Percentiles rank a stretch among this genome's conserved stretches.
Conservation (phyloP, 2,888 invertebrate genomes). For the Drosophila helvetica region DNA sequence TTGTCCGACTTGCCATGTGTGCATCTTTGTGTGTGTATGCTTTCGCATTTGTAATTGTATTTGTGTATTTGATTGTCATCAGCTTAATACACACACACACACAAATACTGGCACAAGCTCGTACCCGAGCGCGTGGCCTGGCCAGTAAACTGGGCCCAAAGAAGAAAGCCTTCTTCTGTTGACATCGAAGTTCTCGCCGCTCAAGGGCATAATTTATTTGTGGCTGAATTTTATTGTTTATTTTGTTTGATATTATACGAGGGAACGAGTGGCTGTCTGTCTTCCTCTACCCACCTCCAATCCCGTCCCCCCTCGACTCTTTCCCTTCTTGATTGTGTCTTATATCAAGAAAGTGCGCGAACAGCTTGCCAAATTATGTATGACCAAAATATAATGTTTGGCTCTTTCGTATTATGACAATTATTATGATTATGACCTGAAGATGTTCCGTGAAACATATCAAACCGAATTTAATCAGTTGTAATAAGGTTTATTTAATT, state of each 20-base stretch:
- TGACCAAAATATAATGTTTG: slow-evolving; percentile 37
- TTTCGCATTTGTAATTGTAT: slow-evolving; percentile 77
- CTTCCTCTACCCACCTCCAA: not conserved
- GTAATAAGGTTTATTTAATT: not conserved
- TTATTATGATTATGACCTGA: slow-evolving; percentile 38
- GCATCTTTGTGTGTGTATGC: slow-evolving; percentile 45
- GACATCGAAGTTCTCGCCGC: slow-evolving; percentile 45
- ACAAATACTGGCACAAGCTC: slow-evolving; percentile 2
- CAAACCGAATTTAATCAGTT: not conserved
- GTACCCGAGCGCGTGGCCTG: slow-evolving; percentile 19
- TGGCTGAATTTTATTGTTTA: slow-evolving; percentile 80
- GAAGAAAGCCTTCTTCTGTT: slow-evolving; percentile 21
- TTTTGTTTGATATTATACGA: slow-evolving; percentile 66
- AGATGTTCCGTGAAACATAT: slow-evolving; percentile 7
- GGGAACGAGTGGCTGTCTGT: slow-evolving; percentile 10
- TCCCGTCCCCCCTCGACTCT: not conserved
- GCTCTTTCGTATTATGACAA: slow-evolving; percentile 51
- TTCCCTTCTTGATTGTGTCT: slow-evolving; percentile 11
- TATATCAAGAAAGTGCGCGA: slow-evolving; percentile 49
- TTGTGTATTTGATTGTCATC: slow-evolving; percentile 80
- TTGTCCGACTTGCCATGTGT: slow-evolving; percentile 59
- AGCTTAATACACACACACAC: slow-evolving; percentile 63
- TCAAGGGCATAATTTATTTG: slow-evolving; percentile 79
- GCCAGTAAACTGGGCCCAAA: slow-evolving; percentile 17
- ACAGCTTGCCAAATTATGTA: slow-evolving; percentile 59